Evolutionary conservation across 2,888 invertebrate genomes (phyloP).

Genomic region (Odontomyia ornata): DNA sequence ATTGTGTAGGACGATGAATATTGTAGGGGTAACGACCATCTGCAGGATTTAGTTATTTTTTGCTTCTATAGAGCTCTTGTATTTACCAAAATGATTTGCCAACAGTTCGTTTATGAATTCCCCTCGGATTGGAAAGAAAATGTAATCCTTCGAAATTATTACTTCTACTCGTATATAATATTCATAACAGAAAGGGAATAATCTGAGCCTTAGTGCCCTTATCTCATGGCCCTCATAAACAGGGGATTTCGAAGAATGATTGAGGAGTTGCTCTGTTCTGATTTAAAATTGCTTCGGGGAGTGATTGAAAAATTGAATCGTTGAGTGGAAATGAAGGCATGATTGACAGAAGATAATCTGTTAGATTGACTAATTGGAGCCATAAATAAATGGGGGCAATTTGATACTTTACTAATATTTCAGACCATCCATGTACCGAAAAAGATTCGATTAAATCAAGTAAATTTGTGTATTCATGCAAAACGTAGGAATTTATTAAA

Average conservation of each 20-base stretch:
- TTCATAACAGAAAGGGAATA: background rate
- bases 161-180: background rate
- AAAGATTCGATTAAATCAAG: too few species aligned
- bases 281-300: background rate
- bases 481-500: too few species aligned
- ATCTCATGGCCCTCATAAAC: background rate
- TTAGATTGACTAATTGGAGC: too few species aligned
- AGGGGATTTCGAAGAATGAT: background rate
- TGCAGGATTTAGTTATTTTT: constrained; percentile 4
- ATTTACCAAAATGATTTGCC: constrained; percentile 27
- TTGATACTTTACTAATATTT: too few species aligned
- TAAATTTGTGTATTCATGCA: too few species aligned
- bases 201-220: background rate
- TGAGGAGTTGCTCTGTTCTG: background rate
- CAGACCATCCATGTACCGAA: too few species aligned
- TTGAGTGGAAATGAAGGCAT: background rate
- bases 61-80: background rate
- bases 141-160: constrained; percentile 29
- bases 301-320: background rate
- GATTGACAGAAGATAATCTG: background rate
- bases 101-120: constrained; percentile 16
- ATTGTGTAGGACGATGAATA: constrained; percentile 4
- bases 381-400: too few species aligned
- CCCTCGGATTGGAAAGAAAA: background rate
- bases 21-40: background rate